Evolutionary conservation across 2,797 vertebrate genomes (phyloP).

Genomic region (Phyllotis vaccarum): DNA sequence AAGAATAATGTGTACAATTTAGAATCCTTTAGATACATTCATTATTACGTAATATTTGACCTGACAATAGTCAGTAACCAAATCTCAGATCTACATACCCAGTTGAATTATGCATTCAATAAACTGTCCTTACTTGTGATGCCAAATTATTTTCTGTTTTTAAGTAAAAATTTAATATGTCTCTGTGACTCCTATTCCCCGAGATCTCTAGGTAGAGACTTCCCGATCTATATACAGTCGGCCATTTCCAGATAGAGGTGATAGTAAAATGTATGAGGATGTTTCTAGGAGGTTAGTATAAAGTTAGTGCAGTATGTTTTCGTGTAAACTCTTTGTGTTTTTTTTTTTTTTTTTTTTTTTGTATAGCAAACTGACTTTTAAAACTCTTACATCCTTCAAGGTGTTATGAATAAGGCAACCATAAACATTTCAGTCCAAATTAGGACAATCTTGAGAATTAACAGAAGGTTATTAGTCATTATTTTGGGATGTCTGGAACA

Average conservation of each 20-base stretch:
- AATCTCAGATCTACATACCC: slow-evolving; percentile 41
- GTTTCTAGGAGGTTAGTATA: not conserved
- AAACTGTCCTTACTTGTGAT: slow-evolving; percentile 59
- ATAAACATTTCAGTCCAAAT: not conserved
- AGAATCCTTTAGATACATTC: slow-evolving; percentile 63
- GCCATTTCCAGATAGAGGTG: not conserved
- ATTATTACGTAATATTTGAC: slow-evolving; percentile 71
- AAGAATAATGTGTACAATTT: slow-evolving; percentile 77
- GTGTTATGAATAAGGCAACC: not conserved
- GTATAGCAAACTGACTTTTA: not conserved
- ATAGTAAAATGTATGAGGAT: not conserved
- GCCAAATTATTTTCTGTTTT: slow-evolving; percentile 49
- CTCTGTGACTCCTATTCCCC: not conserved
- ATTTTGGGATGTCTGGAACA: not conserved
- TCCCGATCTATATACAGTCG: not conserved
- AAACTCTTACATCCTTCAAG: not conserved
- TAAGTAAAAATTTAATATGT: slow-evolving; percentile 22
- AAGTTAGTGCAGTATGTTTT: not conserved
- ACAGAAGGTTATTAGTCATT: not conserved
- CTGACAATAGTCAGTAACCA: slow-evolving; percentile 53
- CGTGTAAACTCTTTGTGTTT: not conserved
- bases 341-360: slow-evolving; percentile 12
- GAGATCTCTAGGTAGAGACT: slow-evolving; percentile 7
- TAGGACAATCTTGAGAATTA: not conserved
- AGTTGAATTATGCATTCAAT: slow-evolving; percentile 33